A percentile compares a stretch with the other conserved stretches of the same genome.
Evolutionary conservation across 2,797 vertebrate species (phyloP).

Genomic region (Cuniculus paca): DNA sequence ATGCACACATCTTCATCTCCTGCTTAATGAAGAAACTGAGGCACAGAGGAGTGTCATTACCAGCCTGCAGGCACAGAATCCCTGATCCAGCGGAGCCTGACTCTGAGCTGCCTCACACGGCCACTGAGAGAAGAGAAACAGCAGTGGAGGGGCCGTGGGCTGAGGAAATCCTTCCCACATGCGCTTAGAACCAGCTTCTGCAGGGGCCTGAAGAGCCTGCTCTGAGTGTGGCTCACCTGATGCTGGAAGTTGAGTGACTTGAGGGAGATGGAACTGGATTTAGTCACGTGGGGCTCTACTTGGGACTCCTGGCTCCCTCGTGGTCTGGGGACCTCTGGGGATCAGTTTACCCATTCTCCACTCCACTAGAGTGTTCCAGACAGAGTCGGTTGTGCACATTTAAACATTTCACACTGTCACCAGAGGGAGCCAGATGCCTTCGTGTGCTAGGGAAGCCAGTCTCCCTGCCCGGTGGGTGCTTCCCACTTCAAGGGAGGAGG

Average conservation of each 20-base stretch:
- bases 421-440: slow-evolving; percentile 65
- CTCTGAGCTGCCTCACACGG: background rate
- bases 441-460: accelerated
- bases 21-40: background rate
- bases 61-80: accelerated
- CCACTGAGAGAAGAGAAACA: background rate
- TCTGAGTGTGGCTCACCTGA: background rate
- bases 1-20: background rate
- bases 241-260: background rate
- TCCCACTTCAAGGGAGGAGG: background rate
- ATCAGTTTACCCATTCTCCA: background rate
- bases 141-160: background rate
- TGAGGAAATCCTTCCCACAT: background rate
- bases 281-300: background rate
- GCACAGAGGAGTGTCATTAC: background rate
- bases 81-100: background rate
- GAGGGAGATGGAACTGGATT: background rate
- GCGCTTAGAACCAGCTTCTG: background rate
- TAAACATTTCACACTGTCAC: background rate
- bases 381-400: background rate
- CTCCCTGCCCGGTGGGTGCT: accelerated
- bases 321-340: too few species aligned
- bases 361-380: background rate
- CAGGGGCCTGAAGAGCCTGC: background rate
- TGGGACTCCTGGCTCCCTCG: background rate